Conservation (phyloP, 2,888 invertebrate genomes). For the Ethmia dodecea region DNA sequence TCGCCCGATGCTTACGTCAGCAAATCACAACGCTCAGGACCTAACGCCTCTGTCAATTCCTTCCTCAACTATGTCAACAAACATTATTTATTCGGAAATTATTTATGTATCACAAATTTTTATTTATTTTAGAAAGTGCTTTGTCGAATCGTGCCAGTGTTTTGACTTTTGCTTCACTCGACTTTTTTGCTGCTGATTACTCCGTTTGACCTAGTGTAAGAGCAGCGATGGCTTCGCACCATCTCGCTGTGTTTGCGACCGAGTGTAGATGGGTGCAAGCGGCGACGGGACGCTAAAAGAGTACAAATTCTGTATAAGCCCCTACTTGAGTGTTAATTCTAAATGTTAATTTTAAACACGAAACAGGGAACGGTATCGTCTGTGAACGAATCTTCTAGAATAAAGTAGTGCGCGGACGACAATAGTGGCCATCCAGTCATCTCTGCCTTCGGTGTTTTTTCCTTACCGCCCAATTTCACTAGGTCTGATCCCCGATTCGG, state of each 20-base stretch:
- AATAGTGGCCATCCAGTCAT: conserved; percentile 46
- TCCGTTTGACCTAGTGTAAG: conserved; percentile 2
- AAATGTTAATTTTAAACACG: conserved; percentile 58
- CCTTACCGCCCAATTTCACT: conserved; percentile 48
- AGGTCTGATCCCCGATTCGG: too few relatives aligned
- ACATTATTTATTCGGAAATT: conserved; percentile 29
- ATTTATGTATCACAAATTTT: conserved; percentile 24
- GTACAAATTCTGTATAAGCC: conserved; percentile 87
- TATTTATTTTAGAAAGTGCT: conserved; percentile 45
- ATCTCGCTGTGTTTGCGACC: conserved; percentile 22
- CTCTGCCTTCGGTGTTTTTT: conserved; percentile 72
- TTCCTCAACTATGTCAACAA: conserved; percentile 44
- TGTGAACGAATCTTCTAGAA: conserved; percentile 36
- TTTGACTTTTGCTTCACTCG: conserved; percentile 52
- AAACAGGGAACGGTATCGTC: conserved; percentile 57
- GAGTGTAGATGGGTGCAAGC: conserved; percentile 35
- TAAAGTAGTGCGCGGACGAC: conserved; percentile 49
- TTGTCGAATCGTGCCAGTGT: conserved; percentile 51
- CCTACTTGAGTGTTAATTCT: conserved; percentile 72
- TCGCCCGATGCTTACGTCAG: conserved; percentile 32
- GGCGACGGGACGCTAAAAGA: conserved; percentile 75
- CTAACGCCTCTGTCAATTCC: conserved; percentile 36
- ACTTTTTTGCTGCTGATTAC: conserved; percentile 20
- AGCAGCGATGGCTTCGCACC: neutral
- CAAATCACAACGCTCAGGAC: conserved; percentile 33